Conservation (phyloP, 2,113 vertebrate genomes). For the Oryzias woworae region DNA sequence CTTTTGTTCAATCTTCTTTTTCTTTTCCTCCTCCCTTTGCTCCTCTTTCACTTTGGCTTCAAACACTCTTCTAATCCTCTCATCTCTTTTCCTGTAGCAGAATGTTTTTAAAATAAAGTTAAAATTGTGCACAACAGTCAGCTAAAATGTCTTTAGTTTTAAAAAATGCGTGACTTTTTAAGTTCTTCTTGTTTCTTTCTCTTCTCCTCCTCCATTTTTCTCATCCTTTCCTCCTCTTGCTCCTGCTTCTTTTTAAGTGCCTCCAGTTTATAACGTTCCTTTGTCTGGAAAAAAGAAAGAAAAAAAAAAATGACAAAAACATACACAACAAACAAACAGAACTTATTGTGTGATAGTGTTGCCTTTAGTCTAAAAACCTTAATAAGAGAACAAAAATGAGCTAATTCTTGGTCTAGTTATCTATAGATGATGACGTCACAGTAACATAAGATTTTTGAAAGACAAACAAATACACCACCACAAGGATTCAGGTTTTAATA, state of each 20-base stretch:
- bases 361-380: too few relatives aligned
- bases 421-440: too few relatives aligned
- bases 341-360: too few relatives aligned
- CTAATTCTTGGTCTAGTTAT: too few relatives aligned
- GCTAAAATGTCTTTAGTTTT: not conserved
- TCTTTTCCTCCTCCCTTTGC: constrained; percentile 87
- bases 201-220: constrained; percentile 90
- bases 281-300: constrained; percentile 75
- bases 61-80: constrained; percentile 83
- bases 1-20: constrained; percentile 89
- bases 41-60: constrained; percentile 88
- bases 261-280: constrained; percentile 86
- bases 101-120: not conserved
- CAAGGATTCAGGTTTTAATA: too few relatives aligned
- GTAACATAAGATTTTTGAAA: not conserved
- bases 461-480: not conserved
- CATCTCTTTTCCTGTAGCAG: constrained; percentile 85
- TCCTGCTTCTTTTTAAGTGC: constrained; percentile 87
- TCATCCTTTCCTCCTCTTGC: constrained; percentile 85
- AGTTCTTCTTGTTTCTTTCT: constrained; percentile 83
- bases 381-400: too few relatives aligned
- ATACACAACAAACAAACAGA: not conserved
- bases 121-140: not conserved
- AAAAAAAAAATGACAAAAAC: not conserved
- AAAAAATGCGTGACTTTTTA: constrained; percentile 74